Evolutionary conservation across 2,888 invertebrate species (phyloP).

Genomic region (Nasonia oneida): DNA sequence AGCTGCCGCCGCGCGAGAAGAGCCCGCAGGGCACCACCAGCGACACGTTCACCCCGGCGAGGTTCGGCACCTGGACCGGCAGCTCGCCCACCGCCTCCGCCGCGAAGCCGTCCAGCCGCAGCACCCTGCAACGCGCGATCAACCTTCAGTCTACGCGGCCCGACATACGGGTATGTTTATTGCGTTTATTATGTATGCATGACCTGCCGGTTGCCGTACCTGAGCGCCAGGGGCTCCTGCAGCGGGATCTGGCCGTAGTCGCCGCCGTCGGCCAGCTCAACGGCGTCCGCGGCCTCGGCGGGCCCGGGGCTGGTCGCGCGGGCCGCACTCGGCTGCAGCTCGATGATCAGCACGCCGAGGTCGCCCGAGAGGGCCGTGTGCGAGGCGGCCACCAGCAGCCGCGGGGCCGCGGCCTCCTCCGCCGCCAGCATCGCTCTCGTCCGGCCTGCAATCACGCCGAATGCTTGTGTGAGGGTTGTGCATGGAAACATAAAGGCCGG

Average conservation of each 20-base stretch:
- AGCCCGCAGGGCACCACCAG: conserved; percentile 85
- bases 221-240: conserved; percentile 39
- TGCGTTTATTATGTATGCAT: no score
- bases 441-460: conserved; percentile 65
- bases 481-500: neutral
- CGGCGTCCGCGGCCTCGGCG: conserved; percentile 64
- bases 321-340: conserved; percentile 70
- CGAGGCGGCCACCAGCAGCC: conserved; percentile 86
- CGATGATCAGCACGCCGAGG: conserved; percentile 85
- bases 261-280: conserved; percentile 63
- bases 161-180: no score
- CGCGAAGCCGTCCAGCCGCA: conserved; percentile 80
- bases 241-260: conserved; percentile 39
- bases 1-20: conserved; percentile 86
- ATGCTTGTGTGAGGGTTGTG: no score
- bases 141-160: no score
- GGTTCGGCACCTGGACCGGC: conserved; percentile 67
- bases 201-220: neutral
- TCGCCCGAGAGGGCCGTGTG: conserved; percentile 91
- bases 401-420: conserved; percentile 69
- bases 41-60: conserved; percentile 71
- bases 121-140: conserved; percentile 73
- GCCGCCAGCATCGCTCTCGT: conserved; percentile 67
- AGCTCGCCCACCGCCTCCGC: conserved; percentile 76
- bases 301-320: conserved; percentile 72